Conservation (phyloP, 2,888 invertebrate genomes). For the Eilema griseolum region DNA sequence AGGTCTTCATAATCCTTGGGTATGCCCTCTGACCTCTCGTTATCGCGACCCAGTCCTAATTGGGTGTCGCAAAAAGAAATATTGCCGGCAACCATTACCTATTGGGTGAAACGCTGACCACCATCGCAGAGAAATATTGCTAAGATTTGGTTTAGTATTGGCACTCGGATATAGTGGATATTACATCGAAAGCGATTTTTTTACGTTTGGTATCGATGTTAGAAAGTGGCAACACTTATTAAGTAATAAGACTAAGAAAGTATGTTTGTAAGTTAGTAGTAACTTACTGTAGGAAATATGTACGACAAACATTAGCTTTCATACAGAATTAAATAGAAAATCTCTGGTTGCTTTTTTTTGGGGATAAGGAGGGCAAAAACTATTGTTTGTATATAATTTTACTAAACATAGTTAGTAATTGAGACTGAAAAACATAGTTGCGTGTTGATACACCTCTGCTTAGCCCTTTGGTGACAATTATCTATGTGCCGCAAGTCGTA, state of each 20-base stretch:
- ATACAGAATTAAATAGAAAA: no score
- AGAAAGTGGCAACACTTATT: not conserved
- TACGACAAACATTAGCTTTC: no score
- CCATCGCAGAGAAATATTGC: conserved; percentile 37
- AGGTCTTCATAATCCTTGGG: conserved; percentile 42
- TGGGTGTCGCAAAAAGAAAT: conserved; percentile 56
- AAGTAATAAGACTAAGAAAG: not conserved
- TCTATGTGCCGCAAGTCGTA: no score
- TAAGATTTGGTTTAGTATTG: conserved; percentile 18
- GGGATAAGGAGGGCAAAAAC: no score
- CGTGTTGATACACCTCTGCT: no score
- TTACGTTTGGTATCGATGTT: not conserved
- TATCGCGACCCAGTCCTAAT: conserved; percentile 53
- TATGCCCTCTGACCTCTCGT: conserved; percentile 55
- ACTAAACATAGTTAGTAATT: no score
- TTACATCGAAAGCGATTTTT: not conserved
- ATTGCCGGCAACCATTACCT: conserved; percentile 39
- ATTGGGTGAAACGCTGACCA: conserved; percentile 33
- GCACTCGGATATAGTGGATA: conserved; percentile 1
- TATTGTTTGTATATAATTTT: no score
- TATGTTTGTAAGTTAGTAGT: no score
- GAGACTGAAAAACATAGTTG: no score
- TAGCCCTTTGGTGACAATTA: no score
- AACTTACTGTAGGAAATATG: no score
- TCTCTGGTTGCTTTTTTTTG: no score